These are phyloP conservation scores for Uria aalge DNA, from an alignment of 2,113 vertebrate genomes.

Conservation along the genomic window DNA sequence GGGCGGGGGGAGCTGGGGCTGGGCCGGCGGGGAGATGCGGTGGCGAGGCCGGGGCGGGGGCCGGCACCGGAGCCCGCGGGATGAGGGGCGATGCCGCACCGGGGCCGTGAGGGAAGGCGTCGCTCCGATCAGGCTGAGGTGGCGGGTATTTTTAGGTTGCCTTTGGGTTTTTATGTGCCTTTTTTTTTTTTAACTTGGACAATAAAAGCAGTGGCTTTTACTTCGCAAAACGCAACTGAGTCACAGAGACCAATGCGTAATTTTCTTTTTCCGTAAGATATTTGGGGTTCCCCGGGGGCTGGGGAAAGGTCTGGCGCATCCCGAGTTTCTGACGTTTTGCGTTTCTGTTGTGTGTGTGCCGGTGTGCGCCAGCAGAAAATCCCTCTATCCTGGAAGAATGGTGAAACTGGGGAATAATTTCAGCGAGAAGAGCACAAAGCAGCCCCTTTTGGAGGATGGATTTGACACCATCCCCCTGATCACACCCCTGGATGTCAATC, in stretches of 20 bases:
- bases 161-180: too few relatives aligned
- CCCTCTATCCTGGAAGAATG: slow-evolving; percentile 74
- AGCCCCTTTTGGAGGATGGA: slow-evolving; percentile 85
- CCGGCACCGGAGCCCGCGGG: not conserved
- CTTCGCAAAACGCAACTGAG: not conserved
- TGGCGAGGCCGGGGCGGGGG: not conserved
- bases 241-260: not conserved
- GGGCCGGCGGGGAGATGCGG: not conserved
- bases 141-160: not conserved
- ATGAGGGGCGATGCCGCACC: not conserved
- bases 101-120: not conserved
- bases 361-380: slow-evolving; percentile 10
- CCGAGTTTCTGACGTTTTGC: not conserved
- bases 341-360: not conserved
- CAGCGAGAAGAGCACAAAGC: slow-evolving; percentile 88
- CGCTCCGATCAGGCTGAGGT: rapidly evolving
- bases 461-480: slow-evolving; percentile 96
- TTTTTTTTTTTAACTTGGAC: not conserved
- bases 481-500: slow-evolving; percentile 92
- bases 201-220: not conserved
- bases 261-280: not conserved
- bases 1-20: not conserved
- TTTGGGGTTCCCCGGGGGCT: not conserved
- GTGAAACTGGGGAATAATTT: slow-evolving; percentile 95
- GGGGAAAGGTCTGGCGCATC: not conserved